A percentile compares a stretch with the other conserved stretches of the same genome.
These are phyloP conservation scores for Lasioglossum villosulum DNA, from an alignment of 2,888 invertebrate genomes.

Conservation along the genomic window DNA sequence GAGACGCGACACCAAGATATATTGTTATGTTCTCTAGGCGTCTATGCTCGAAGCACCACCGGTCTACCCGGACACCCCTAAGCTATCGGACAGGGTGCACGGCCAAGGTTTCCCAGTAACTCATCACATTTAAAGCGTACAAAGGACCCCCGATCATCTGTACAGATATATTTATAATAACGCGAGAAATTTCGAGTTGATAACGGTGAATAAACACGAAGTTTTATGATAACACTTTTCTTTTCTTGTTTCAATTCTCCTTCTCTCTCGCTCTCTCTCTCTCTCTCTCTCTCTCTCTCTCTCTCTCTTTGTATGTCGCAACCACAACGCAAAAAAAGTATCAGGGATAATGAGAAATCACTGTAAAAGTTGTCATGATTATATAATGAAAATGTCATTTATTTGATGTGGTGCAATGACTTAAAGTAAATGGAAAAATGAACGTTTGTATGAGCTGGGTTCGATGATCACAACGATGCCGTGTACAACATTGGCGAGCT, in stretches of 20 bases:
- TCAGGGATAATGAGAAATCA: slow-evolving; percentile 61
- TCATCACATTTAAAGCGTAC: slow-evolving; percentile 50
- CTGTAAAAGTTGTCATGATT: slow-evolving; percentile 52
- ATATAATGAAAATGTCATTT: slow-evolving; percentile 85
- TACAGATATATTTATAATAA: neutral
- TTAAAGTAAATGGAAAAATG: slow-evolving; percentile 85
- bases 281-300: neutral
- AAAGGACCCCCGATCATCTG: neutral
- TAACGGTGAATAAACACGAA: neutral
- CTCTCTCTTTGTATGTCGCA: neutral
- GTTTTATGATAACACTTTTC: neutral
- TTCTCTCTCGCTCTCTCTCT: neutral
- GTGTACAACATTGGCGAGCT: slow-evolving; percentile 65
- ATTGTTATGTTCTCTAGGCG: slow-evolving; percentile 35
- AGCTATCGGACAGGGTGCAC: slow-evolving; percentile 26
- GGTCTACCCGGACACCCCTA: slow-evolving; percentile 60
- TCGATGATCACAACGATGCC: slow-evolving; percentile 80
- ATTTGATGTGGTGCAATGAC: slow-evolving; percentile 85
- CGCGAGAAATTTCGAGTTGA: neutral
- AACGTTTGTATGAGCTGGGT: slow-evolving; percentile 84
- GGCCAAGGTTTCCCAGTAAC: neutral
- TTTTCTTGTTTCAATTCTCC: neutral
- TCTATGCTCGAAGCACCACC: slow-evolving; percentile 66
- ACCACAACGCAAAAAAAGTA: neutral
- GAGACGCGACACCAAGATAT: slow-evolving; percentile 10